phyloP scores from a whole-genome alignment of 1,140 invertebrate species.

The Pentalonia nigronervosa region DNA sequence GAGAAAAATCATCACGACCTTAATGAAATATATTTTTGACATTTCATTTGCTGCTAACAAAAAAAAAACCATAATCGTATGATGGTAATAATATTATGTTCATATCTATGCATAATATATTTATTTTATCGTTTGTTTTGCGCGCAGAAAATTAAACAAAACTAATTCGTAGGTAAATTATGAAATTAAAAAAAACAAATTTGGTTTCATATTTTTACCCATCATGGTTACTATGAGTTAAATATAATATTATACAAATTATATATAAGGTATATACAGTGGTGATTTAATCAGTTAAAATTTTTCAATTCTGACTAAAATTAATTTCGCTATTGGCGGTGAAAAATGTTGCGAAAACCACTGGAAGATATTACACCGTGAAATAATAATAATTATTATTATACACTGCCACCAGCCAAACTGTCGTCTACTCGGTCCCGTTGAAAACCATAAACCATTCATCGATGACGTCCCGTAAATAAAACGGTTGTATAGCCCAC shows the following conservation, averaged over 20 bases:
- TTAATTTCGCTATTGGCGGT: neutral
- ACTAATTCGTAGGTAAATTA: neutral
- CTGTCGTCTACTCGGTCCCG: neutral
- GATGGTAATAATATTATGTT: neutral
- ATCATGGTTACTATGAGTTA: neutral
- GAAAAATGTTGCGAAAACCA: neutral
- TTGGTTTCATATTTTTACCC: neutral
- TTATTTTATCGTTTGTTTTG: neutral
- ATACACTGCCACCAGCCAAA: neutral
- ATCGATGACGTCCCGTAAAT: neutral
- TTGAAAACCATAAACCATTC: constrained; percentile 9
- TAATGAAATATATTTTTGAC: constrained; percentile 8
- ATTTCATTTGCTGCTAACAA: neutral
- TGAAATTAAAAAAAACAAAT: constrained; percentile 2
- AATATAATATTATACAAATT: neutral
- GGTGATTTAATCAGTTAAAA: neutral
- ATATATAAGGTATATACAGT: neutral
- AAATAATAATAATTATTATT: neutral
- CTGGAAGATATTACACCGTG: neutral
- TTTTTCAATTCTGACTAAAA: neutral
- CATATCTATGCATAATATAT: neutral
- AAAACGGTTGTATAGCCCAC: constrained; percentile 31
- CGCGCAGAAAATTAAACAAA: neutral
- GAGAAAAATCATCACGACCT: neutral
- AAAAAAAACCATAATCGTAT: neutral